Base-by-base conservation (phyloP, 2,113 vertebrate genomes). In the Daubentonia madagascariensis region DNA sequence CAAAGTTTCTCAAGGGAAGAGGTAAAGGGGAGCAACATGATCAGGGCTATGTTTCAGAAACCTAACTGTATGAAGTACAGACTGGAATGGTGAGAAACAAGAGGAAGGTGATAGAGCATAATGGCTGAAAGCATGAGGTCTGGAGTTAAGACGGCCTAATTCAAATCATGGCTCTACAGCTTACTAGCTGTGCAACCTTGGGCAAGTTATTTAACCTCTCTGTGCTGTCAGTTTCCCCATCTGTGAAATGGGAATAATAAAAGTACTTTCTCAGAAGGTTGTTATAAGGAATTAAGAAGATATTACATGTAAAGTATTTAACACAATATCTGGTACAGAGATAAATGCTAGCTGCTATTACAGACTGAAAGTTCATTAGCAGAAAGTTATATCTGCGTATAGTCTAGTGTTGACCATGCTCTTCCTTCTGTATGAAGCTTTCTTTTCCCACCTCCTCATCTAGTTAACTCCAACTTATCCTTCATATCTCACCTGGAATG, bases 181-280 rank as follows among this genome's bases (percentile, higher is more conserved):
- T 94, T 75, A 80, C 14, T 45, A 76, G 30, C 50, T 70, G 18
- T 95, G 90, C 18, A 78, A 93, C 40, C 52, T n/a, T 59, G 16
- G 22, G 32, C 52, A 57, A 78, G 7, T 91, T 78, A 76, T 54
- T 91, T 95, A 80, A 79, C 52, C 23, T 76, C 65, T 89, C 68
- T 68, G 23, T 85, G n/a, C 35, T 23, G 63, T 72, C 85, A 86
- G 37, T 78, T 93, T 65, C 35, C 61, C 73, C 35, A 81, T 70
- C 37, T 86, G 28, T 96, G 91, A 96, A 93, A 85, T 48, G 45
- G 32, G 48, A 79, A 52, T 81, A 95, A 52, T 68, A 95, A 70
- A 17, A 94, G 14, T 67, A 92, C 20, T 73, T 72, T 87, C 45
- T 87, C 20, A 90, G 30, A 91, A 45, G 16, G 43, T 88, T 37